These are phyloP conservation scores for Irena cyanogastra DNA, from an alignment of 2,113 vertebrate species.

Conservation along the genomic window DNA sequence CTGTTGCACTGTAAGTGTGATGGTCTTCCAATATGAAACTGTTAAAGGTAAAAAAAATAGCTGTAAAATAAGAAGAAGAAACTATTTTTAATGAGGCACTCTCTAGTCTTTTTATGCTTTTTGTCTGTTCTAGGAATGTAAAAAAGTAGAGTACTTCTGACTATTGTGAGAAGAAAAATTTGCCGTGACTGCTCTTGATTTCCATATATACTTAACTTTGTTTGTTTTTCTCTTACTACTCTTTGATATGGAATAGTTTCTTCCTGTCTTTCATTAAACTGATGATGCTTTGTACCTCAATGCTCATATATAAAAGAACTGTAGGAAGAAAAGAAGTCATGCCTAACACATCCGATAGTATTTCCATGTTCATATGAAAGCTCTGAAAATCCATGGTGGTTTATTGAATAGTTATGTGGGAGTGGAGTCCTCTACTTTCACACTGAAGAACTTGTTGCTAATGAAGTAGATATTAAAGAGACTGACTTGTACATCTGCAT, in stretches of 20 bases:
- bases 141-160: neutral
- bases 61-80: neutral
- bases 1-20: neutral
- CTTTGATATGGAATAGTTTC: constrained; percentile 56
- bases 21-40: neutral
- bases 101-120: neutral
- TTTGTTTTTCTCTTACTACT: constrained; percentile 38
- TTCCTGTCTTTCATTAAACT: constrained; percentile 57
- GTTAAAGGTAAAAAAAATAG: neutral
- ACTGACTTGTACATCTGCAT: neutral
- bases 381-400: constrained; percentile 5
- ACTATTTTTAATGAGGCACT: neutral
- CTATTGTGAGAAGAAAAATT: neutral
- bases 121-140: neutral
- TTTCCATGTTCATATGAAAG: neutral
- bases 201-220: constrained; percentile 18
- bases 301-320: neutral
- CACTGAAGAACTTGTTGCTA: constrained; percentile 24
- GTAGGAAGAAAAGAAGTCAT: constrained; percentile 30
- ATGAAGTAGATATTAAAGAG: constrained; percentile 13
- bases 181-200: constrained; percentile 20
- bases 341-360: constrained; percentile 46
- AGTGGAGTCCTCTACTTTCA: neutral
- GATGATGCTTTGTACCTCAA: neutral
- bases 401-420: constrained; percentile 12